These are phyloP conservation scores for Lates japonicus DNA, from an alignment of 2,797 vertebrate species.

Conservation along the genomic window DNA sequence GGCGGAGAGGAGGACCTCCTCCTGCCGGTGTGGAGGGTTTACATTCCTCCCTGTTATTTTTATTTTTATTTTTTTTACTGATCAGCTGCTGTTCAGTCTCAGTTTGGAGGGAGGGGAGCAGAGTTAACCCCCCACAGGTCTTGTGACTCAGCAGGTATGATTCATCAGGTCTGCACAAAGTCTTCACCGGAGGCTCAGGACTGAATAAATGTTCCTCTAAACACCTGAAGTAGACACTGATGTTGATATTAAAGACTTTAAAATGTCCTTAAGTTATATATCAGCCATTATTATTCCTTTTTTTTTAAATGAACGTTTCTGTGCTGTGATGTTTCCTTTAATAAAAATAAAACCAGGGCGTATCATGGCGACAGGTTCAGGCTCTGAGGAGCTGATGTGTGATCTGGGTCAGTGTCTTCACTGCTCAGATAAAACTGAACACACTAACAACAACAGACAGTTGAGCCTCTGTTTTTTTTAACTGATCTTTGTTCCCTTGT, in stretches of 20 bases:
- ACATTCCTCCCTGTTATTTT: neutral
- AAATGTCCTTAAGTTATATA: too few relatives aligned
- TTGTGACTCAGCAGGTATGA: neutral
- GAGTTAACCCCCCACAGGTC: neutral
- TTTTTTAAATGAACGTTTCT: too few relatives aligned
- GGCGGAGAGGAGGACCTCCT: conserved; percentile 35
- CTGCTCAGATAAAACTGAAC: too few relatives aligned
- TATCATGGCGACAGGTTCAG: neutral
- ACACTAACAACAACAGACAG: neutral
- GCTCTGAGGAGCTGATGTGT: neutral
- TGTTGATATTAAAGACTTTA: neutral
- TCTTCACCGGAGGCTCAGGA: neutral
- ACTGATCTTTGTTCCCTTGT: neutral
- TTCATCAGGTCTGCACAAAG: neutral
- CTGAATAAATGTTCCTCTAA: neutral
- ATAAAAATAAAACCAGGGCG: neutral
- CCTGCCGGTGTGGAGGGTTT: neutral
- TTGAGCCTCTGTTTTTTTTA: neutral
- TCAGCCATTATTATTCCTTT: too few relatives aligned
- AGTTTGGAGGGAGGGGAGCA: neutral
- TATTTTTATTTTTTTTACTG: neutral
- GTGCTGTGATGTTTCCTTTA: neutral
- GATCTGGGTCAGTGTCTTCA: neutral
- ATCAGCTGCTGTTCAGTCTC: neutral
- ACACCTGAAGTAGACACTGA: neutral